Evolutionary conservation across 2,888 invertebrate genomes (phyloP).

Genomic region (Limnephilus lunatus): DNA sequence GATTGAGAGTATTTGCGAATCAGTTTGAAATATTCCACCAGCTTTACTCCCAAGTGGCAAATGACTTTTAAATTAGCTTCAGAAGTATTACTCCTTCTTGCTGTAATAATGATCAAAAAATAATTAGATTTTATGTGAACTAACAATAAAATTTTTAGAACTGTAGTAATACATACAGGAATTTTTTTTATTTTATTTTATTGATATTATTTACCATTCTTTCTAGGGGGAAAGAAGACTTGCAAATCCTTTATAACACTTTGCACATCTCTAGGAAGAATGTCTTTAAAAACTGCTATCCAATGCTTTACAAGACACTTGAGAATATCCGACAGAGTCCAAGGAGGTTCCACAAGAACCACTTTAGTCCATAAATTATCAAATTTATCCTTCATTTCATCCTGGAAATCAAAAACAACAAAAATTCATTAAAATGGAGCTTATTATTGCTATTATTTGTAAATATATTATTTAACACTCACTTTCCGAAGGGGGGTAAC

Average conservation of each 20-base stretch:
- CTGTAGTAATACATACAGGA: too few relatives aligned
- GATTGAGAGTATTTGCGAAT: conserved; percentile 44
- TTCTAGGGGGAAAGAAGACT: conserved; percentile 47
- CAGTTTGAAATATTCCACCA: conserved; percentile 25
- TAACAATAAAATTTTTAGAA: too few relatives aligned
- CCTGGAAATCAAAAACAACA: conserved; percentile 70
- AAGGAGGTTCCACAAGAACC: conserved; percentile 77
- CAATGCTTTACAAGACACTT: conserved; percentile 79
- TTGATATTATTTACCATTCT: conserved; percentile 40
- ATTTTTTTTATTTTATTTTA: neutral
- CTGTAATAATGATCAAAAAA: neutral
- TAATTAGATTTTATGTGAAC: too few relatives aligned
- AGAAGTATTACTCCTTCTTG: neutral
- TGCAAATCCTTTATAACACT: conserved; percentile 50
- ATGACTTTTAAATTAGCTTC: neutral
- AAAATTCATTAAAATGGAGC: too few relatives aligned
- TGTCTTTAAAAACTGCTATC: conserved; percentile 78
- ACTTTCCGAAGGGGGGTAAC: too few relatives aligned
- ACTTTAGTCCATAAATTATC: conserved; percentile 77
- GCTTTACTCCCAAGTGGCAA: neutral
- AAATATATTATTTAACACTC: too few relatives aligned
- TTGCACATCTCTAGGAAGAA: conserved; percentile 43
- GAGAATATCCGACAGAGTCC: conserved; percentile 77
- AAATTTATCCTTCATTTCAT: conserved; percentile 79
- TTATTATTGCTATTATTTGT: too few relatives aligned